Conservation (phyloP, 2,797 vertebrate species). For the Danio tinwini region DNA sequence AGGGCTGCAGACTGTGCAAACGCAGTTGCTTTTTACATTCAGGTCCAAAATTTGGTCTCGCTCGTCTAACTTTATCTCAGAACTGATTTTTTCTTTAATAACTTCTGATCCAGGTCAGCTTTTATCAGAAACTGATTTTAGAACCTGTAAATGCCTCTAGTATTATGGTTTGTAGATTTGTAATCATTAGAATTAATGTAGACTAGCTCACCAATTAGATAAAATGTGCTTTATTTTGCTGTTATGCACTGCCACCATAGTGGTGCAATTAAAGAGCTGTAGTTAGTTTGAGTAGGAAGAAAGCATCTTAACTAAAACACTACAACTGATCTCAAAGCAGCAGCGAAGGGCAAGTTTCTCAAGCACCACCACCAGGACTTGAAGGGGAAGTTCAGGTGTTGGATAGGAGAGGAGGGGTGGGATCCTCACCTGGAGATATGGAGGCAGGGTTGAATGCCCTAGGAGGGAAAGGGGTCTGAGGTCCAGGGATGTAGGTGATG, state of each 20-base stretch:
- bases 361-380: constrained; percentile 46
- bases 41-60: neutral
- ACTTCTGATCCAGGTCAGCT: neutral
- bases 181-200: neutral
- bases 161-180: neutral
- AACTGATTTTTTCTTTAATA: neutral
- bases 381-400: constrained; percentile 57
- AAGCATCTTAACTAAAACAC: constrained; percentile 19
- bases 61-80: neutral
- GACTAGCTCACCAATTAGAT: neutral
- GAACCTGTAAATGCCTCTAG: neutral
- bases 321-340: constrained; percentile 28
- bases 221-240: neutral
- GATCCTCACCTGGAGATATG: constrained; percentile 92
- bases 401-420: constrained; percentile 63
- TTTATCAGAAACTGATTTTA: neutral
- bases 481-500: constrained; percentile 94
- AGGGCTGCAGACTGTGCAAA: neutral
- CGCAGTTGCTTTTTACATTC: neutral
- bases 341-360: constrained; percentile 22
- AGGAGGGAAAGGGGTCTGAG: constrained; percentile 93
- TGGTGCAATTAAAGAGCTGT: neutral
- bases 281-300: constrained; percentile 22
- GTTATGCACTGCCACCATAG: neutral
- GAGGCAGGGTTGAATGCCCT: constrained; percentile 96